Percentiles rank a stretch among this genome's conserved stretches.
phyloP scores from a whole-genome alignment of 2,797 vertebrate genomes.

The Acridotheres tristis region DNA sequence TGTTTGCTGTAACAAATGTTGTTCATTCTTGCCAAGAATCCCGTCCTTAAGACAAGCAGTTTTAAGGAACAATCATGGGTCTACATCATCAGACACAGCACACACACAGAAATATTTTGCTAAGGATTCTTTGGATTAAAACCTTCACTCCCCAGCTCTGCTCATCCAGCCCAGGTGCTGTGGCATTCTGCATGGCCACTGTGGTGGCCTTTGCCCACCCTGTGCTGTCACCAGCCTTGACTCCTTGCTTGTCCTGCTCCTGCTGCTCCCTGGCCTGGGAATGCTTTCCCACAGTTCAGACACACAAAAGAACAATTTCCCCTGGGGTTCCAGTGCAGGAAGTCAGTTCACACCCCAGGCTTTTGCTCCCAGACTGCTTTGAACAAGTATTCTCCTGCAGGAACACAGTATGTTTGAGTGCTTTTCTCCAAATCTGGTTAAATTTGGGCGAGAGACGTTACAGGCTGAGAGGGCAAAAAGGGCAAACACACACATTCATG shows the following conservation, averaged over 20 bases:
- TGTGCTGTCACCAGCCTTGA: not conserved
- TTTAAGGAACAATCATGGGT: not conserved
- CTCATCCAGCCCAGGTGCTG: not conserved
- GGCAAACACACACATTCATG: not conserved
- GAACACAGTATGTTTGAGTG: not conserved
- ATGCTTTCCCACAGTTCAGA: not conserved
- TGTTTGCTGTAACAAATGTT: conserved; percentile 2
- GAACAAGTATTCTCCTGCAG: not conserved
- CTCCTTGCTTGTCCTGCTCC: not conserved
- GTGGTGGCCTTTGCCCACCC: not conserved
- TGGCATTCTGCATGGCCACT: not conserved
- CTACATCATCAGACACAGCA: not conserved
- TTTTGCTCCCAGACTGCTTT: not conserved
- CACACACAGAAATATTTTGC: not conserved
- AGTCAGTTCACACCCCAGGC: not conserved
- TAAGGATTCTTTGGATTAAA: not conserved
- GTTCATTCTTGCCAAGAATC: not conserved
- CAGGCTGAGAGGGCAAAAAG: not conserved
- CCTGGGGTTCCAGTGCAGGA: not conserved
- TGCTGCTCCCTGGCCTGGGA: not conserved
- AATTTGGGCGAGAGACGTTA: not conserved
- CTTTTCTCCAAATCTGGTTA: not conserved
- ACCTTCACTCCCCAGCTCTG: not conserved
- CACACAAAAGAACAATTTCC: not conserved
- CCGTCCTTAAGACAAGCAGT: not conserved